Conservation (phyloP, 2,888 invertebrate genomes). For the Plutella xylostella region DNA sequence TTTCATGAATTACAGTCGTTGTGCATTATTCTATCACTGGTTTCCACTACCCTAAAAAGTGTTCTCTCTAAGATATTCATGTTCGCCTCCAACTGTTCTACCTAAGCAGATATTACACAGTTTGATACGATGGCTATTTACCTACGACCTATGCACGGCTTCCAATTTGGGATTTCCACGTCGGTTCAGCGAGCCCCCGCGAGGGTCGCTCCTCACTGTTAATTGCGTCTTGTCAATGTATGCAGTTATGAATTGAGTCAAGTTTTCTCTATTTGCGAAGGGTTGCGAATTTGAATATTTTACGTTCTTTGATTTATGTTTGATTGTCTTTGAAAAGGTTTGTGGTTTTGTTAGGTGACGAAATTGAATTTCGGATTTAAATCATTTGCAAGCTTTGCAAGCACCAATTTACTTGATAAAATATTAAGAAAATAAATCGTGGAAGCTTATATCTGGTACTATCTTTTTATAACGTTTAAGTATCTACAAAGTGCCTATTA, state of each 20-base stretch:
- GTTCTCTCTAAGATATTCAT: too few relatives aligned
- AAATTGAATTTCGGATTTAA: background rate
- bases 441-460: background rate
- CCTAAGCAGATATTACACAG: slow-evolving; percentile 22
- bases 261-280: slow-evolving; percentile 7
- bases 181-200: slow-evolving; percentile 10
- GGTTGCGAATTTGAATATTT: background rate
- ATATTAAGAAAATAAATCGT: background rate
- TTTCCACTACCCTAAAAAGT: too few relatives aligned
- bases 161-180: slow-evolving; percentile 52
- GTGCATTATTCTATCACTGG: too few relatives aligned
- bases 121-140: slow-evolving; percentile 28
- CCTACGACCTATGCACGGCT: slow-evolving; percentile 39
- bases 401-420: background rate
- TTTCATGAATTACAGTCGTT: too few relatives aligned
- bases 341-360: background rate
- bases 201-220: slow-evolving; percentile 34
- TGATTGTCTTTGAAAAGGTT: background rate
- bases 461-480: background rate
- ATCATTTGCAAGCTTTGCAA: background rate
- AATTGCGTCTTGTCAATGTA: slow-evolving; percentile 53
- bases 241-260: slow-evolving; percentile 16
- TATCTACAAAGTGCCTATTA: background rate
- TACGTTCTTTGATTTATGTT: slow-evolving; percentile 4
- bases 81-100: too few relatives aligned